Evolutionary conservation across 2,888 invertebrate species (phyloP), one percentile per base, ranked within the genome.

Genomic region (Ophion obscuratus): DNA sequence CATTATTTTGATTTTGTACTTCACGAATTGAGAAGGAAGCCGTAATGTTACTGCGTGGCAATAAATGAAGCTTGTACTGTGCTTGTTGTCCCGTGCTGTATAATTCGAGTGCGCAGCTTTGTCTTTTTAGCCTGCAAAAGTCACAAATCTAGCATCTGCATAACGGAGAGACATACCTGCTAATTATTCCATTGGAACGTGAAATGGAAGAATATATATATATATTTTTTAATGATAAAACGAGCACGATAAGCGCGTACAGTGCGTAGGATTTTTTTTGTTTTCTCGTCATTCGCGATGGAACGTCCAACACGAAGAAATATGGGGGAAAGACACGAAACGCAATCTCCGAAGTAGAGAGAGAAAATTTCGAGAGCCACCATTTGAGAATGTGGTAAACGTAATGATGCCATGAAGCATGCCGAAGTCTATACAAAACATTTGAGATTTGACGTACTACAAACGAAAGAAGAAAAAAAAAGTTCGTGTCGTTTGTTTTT

Each of bases 361-460:
- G 90, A 91, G 91, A 92, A 91, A 90, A 93, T 93, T 93, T 93
- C 84, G 91, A 93, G 93, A 93, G 89, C 92, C 93, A 92, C 91
- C 93, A 92, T 86, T 85, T 47, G 53, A 78, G 91, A 92, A 92
- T 93, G 92, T 93, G 92, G 92, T 91, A 91, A 83, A 92, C 88
- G 90, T 93, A 92, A 92, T 88, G 77, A 84, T 93, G 92, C 91
- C 91, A 92, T 93, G 93, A 92, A 93, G 93, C 93, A 94, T 94
- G 93, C 91, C 86, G 90, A 87, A 91, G 73, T 80, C 77, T 81
- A 70, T 73, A 64, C 61, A 24, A 81, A 82, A 76, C 24, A 79
- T 66, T 76, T 27, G 20, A 83, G 27, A 75, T 76, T 68, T 67
- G 74, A 68, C 70, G 64, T 53, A 70, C 77, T 62, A 59, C 71